A percentile compares a stretch with the other conserved stretches of the same genome.
phyloP scores from a whole-genome alignment of 2,113 vertebrate species.

The Glareola pratincola region DNA sequence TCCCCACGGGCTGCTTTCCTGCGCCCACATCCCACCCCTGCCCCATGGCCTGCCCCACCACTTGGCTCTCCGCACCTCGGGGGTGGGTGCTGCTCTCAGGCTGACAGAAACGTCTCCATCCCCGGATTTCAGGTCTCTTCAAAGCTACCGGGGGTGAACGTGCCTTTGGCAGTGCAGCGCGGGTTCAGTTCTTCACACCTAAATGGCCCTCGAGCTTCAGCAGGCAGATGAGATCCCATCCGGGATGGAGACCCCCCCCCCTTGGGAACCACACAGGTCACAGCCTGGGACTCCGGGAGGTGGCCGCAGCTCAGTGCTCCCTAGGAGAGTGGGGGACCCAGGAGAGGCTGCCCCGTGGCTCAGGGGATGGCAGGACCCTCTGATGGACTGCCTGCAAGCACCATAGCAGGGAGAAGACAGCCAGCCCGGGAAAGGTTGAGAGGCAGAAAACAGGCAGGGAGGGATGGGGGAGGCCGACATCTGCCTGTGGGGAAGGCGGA shows the following conservation, averaged over 20 bases:
- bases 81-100: neutral
- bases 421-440: neutral
- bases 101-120: neutral
- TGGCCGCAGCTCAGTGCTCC: neutral
- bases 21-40: neutral
- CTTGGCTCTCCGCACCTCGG: neutral
- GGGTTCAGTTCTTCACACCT: accelerated
- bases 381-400: too few species aligned
- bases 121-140: neutral
- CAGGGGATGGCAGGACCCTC: neutral
- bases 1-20: accelerated
- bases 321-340: accelerated
- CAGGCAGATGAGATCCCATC: neutral
- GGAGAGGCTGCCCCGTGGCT: neutral
- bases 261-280: neutral
- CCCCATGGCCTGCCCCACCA: neutral
- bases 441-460: neutral
- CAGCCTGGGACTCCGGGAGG: neutral
- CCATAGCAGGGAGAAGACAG: neutral
- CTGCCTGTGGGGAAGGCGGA: neutral
- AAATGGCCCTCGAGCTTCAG: neutral
- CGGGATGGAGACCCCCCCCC: neutral
- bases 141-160: neutral
- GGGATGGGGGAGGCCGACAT: neutral
- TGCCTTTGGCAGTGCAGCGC: accelerated